Percentiles rank a stretch among this genome's conserved stretches.
phyloP scores from a whole-genome alignment of 2,113 vertebrate genomes.

The Macrotus californicus region DNA sequence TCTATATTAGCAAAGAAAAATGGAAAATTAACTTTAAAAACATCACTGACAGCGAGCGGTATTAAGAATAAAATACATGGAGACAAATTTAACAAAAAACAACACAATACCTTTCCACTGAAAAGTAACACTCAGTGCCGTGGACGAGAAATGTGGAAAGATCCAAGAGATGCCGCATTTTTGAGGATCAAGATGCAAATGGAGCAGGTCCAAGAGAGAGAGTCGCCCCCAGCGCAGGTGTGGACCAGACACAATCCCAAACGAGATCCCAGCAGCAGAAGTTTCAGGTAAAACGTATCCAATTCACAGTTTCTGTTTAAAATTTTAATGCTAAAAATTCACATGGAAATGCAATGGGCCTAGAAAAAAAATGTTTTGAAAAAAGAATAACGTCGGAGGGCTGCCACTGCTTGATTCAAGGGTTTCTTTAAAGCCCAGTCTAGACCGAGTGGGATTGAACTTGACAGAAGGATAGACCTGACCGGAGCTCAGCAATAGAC shows the following conservation, averaged over 20 bases:
- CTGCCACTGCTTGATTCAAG: too few relatives aligned
- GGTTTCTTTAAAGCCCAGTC: neutral
- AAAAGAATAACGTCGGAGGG: neutral
- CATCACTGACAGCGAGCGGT: neutral
- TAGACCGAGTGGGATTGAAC: neutral
- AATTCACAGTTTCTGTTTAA: neutral
- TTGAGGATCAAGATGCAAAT: neutral
- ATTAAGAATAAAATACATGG: neutral
- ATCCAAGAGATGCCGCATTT: too few relatives aligned
- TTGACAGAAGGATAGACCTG: neutral
- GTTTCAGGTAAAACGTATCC: neutral
- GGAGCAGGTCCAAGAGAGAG: too few relatives aligned
- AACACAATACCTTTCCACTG: neutral
- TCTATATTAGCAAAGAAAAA: neutral
- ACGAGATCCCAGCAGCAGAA: neutral
- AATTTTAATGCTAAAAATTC: neutral
- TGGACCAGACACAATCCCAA: neutral
- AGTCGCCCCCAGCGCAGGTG: neutral
- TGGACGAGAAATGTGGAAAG: neutral
- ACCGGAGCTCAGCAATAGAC: neutral
- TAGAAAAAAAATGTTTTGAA: neutral
- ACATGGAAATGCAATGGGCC: neutral
- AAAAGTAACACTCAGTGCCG: neutral
- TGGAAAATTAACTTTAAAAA: neutral
- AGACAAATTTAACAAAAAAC: neutral